Percentiles rank a stretch among this genome's conserved stretches.
phyloP scores from a whole-genome alignment of 1,140 invertebrate species.

The Drosophila aff. region DNA sequence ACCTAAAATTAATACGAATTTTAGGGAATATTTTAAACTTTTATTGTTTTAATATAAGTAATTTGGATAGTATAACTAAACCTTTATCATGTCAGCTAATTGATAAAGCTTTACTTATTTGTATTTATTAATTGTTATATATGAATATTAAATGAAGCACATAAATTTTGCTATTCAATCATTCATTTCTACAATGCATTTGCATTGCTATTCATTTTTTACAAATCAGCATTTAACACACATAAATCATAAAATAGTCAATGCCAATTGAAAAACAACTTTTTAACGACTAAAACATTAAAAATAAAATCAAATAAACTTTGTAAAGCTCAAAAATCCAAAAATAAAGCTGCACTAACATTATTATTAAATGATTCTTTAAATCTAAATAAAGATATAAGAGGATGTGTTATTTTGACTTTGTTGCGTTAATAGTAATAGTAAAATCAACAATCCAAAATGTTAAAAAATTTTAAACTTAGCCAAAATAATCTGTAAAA shows the following conservation, averaged over 20 bases:
- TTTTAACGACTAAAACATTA: background rate
- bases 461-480: background rate
- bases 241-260: slow-evolving; percentile 10
- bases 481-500: background rate
- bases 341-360: background rate
- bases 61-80: background rate
- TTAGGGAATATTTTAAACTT: no score
- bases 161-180: background rate
- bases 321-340: background rate
- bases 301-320: background rate
- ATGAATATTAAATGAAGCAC: no score
- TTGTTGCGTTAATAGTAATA: no score
- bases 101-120: background rate
- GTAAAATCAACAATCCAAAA: background rate
- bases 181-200: background rate
- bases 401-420: no score
- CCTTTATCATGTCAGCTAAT: background rate
- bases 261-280: slow-evolving; percentile 14
- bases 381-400: background rate
- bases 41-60: background rate
- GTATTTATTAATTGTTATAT: background rate
- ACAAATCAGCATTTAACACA: slow-evolving; percentile 4
- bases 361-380: background rate
- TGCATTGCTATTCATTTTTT: slow-evolving; percentile 1
- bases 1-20: background rate